phyloP scores from a whole-genome alignment of 2,888 invertebrate species.

The Piscicola geometra region DNA sequence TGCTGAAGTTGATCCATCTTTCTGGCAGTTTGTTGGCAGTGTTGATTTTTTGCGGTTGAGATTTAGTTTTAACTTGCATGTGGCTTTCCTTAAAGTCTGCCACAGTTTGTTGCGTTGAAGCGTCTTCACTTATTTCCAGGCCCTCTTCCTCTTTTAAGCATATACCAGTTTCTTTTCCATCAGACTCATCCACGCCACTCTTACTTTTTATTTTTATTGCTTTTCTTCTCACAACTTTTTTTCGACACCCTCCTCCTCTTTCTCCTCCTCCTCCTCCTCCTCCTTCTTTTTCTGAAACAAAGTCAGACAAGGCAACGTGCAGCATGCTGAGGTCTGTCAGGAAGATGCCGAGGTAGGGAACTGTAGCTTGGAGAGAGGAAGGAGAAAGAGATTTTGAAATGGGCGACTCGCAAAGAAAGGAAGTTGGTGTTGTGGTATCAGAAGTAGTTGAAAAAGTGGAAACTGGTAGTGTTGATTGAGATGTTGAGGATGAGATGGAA shows the following conservation, averaged over 20 bases:
- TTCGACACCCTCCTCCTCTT: no score
- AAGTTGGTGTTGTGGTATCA: not conserved
- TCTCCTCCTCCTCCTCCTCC: no score
- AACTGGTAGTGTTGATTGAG: not conserved
- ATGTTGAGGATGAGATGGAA: slow-evolving; percentile 61
- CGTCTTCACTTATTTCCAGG: not conserved
- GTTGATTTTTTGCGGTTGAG: not conserved
- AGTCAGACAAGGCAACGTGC: slow-evolving; percentile 59
- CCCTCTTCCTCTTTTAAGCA: not conserved
- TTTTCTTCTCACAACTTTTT: not conserved
- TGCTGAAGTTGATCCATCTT: slow-evolving; percentile 84
- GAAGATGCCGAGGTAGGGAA: slow-evolving; percentile 95
- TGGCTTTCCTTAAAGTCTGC: no score
- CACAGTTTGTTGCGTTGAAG: not conserved
- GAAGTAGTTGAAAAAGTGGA: not conserved
- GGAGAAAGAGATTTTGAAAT: no score
- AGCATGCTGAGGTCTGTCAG: slow-evolving; percentile 92
- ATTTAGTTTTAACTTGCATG: no score
- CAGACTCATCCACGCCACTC: not conserved
- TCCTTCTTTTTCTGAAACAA: not conserved
- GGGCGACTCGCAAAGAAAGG: no score
- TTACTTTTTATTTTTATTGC: not conserved
- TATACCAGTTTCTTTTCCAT: no score
- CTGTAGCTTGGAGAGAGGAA: slow-evolving; percentile 67
- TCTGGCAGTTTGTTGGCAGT: not conserved